Evolutionary conservation across 2,797 vertebrate species (phyloP).

Genomic region (Centroberyx gerrardi): DNA sequence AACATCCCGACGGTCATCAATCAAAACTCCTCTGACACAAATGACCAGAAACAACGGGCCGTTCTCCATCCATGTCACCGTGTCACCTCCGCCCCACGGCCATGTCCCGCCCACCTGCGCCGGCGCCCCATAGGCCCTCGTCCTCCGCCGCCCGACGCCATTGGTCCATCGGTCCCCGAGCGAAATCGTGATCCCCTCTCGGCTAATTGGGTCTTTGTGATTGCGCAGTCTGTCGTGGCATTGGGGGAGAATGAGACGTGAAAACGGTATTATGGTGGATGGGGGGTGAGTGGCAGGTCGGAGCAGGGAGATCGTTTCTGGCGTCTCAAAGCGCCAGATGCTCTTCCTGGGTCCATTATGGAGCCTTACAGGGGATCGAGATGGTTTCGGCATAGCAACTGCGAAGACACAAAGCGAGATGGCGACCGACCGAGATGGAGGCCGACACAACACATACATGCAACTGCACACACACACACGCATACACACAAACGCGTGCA

Average conservation of each 20-base stretch:
- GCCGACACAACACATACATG: conserved; percentile 45
- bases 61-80: conserved; percentile 82
- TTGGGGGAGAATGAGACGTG: conserved; percentile 75
- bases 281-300: conserved; percentile 80
- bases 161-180: conserved; percentile 77
- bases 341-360: conserved; percentile 89
- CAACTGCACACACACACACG: conserved; percentile 67
- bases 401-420: conserved; percentile 84
- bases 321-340: conserved; percentile 89
- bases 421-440: conserved; percentile 63
- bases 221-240: conserved; percentile 87
- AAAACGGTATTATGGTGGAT: conserved; percentile 84
- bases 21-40: conserved; percentile 94
- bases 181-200: conserved; percentile 65
- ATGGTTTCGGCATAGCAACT: conserved; percentile 84
- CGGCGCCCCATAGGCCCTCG: conserved; percentile 86
- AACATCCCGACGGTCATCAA: conserved; percentile 95
- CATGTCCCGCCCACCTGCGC: conserved; percentile 88
- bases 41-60: conserved; percentile 91
- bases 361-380: conserved; percentile 83
- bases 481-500: conserved; percentile 62
- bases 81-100: conserved; percentile 86
- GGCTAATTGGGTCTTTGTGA: conserved; percentile 89
- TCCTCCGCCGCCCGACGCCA: conserved; percentile 55
- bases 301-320: conserved; percentile 71